Base-by-base conservation (phyloP, 2,888 invertebrate species). In the Epinotia brunnichana region DNA sequence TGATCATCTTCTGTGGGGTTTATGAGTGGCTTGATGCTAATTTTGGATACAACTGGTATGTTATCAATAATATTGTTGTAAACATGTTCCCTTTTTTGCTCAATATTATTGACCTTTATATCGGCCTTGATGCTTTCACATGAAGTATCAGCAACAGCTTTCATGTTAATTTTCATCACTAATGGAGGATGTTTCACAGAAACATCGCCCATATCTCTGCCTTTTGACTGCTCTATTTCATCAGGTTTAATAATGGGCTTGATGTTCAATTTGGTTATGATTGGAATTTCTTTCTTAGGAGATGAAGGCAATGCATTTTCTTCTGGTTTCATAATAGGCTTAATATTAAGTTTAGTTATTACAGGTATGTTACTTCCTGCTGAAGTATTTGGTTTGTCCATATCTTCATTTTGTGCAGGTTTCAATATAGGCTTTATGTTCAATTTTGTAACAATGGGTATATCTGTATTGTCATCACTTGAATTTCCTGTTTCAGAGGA, bases 391-490 rank as follows among this genome's bases (percentile, higher is more conserved):
- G 81, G 75, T 79, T 83, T 87, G 69, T 75, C 70, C 41, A 80
- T 76, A 66, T 87, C 87, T 61, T 88, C 83, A 66, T 74, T 66
- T 59, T 87, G 87, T 79, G 79, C 84, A 73, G 92, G 92, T 81
- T 89, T 92, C 63, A 89, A 76, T 73, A 95, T 88, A 3, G 95
- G 94, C 86, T 95, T 95, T 75, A 95, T 95, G 75, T 94, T 94
- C 63, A 94, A 83, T 87, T 94, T 95, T 77, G 94, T 93, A 75
- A 92, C 88, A 80, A 91, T 81, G 76, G 92, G 92, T 87, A 92
- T 90, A 78, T 91, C 92, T 75, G 81, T 81, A 82, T 92, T 91
- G 72, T 92, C 92, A 86, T 93, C 92, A 86, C 91, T 92, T 74
- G 92, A 92, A 78, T 87, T 91, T 75, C 90, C 89, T 78, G 91